phyloP scores from a whole-genome alignment of 2,888 invertebrate genomes.

The Crematogaster levior region DNA sequence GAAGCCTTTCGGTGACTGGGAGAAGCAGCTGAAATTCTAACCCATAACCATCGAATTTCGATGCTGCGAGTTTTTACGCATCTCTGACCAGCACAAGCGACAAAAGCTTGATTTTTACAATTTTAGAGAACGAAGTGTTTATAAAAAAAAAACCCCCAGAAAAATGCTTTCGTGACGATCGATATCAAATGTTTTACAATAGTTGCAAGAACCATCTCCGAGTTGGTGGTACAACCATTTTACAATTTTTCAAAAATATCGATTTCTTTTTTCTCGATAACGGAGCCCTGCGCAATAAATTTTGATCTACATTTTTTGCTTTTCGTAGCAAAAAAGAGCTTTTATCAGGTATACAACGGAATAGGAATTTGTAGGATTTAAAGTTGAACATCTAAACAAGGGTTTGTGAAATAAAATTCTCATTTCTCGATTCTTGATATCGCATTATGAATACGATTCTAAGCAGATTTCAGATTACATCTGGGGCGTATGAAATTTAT shows the following conservation, averaged over 20 bases:
- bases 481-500: background rate
- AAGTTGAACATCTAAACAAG: background rate
- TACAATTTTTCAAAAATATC: background rate
- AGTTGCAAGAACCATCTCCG: background rate
- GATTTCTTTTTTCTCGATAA: background rate
- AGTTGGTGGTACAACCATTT: background rate
- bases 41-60: slow-evolving; percentile 1
- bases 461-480: background rate
- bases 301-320: background rate
- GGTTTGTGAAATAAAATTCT: background rate
- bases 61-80: background rate
- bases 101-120: background rate
- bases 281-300: background rate
- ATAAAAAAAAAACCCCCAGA: background rate
- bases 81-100: background rate
- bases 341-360: background rate
- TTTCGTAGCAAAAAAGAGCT: background rate
- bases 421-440: background rate
- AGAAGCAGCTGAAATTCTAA: slow-evolving; percentile 21
- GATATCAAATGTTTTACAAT: background rate
- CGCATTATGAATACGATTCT: background rate
- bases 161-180: background rate
- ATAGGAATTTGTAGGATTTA: background rate
- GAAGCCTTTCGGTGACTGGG: slow-evolving; percentile 1
- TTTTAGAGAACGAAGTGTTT: background rate